Evolutionary conservation across 1,140 invertebrate species (phyloP), one percentile per base, ranked within the genome.

Genomic region (Bombus confusus): DNA sequence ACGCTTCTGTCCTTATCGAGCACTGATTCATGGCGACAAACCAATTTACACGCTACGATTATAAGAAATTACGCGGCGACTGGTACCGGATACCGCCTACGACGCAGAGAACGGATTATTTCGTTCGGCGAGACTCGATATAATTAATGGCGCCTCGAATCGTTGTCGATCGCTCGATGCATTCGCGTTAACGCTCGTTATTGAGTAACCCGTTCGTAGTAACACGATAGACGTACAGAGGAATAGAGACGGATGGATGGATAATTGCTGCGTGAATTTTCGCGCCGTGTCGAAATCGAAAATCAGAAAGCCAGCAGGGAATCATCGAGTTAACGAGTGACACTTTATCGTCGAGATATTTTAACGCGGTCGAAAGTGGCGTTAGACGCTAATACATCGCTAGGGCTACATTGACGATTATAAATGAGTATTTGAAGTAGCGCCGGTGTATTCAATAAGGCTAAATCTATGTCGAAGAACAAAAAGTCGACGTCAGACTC

Each of bases 1-100:
- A 52, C 47, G 47, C 47, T 52, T 22, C 47, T 52, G 5, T 52
- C 18, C 47, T 52, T 52, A 22, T 52, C 22, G 47, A 52, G 47
- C 47, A 22, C 47, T 22, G 47, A 52, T 52, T 52, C 47, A 52
- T 52, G 41, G 22, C 18, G 64, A 80, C 43, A 69, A 80, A 80
- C 64, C 69, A 80, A 80, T 69, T 80, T 69, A 64, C 64, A 52
- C n/a, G 41, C 64, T 43, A 69, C 64, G 57, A 69, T 69, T 69
- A 80, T 43, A 52, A 52, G 64, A 28, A 80, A 80, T 69, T 80
- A 69, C 64, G 34, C 47, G 18, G 47, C 18, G 28, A 62, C 28
- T 62, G 28, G 59, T 62, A 62, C 28, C 78, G 43, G 22, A 41
- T 3, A 8, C n/a, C 12, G 22, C 3, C 34, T 57, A 47, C 64